These are phyloP conservation scores for Ptycholaimellus sp. DNA, from an alignment of 2,888 invertebrate species.

Conservation along the genomic window DNA sequence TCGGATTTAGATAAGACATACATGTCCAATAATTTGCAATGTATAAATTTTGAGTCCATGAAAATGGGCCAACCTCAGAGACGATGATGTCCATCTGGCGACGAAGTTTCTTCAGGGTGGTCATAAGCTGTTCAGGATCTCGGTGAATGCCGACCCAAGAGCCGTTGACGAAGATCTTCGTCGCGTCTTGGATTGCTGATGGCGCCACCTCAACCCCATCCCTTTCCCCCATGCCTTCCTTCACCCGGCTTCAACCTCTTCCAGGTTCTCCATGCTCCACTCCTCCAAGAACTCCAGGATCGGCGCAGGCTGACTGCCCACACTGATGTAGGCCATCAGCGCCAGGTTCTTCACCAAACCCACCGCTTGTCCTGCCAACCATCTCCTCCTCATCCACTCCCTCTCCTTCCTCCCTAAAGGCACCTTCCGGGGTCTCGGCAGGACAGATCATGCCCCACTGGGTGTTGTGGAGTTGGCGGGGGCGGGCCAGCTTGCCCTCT, in stretches of 20 bases:
- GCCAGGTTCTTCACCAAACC: constrained; percentile 96
- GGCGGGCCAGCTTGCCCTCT: constrained; percentile 94
- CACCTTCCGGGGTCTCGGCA: constrained; percentile 87
- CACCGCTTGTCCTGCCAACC: constrained; percentile 31
- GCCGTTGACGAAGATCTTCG: constrained; percentile 98
- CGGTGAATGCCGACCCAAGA: constrained; percentile 76
- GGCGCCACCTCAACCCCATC: constrained; percentile 99
- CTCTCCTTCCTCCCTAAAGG: too few relatives aligned
- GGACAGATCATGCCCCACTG: constrained; percentile 95
- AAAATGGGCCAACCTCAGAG: constrained; percentile 44
- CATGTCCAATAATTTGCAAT: too few relatives aligned
- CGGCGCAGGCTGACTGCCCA: constrained; percentile 93
- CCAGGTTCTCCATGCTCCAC: constrained; percentile 99
- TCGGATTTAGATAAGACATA: not conserved
- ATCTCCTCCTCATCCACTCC: too few relatives aligned
- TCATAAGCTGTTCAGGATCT: constrained; percentile 96
- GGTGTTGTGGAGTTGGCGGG: constrained; percentile 93
- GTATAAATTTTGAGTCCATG: not conserved
- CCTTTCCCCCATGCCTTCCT: too few relatives aligned
- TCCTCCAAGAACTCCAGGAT: constrained; percentile 99
- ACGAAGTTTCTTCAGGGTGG: constrained; percentile 72
- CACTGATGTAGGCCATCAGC: constrained; percentile 97
- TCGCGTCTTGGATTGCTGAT: constrained; percentile 89
- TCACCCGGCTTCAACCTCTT: too few relatives aligned
- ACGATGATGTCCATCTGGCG: constrained; percentile 99